Conservation (phyloP, 2,888 invertebrate species). For the Dasysyrphus albostriatus region DNA sequence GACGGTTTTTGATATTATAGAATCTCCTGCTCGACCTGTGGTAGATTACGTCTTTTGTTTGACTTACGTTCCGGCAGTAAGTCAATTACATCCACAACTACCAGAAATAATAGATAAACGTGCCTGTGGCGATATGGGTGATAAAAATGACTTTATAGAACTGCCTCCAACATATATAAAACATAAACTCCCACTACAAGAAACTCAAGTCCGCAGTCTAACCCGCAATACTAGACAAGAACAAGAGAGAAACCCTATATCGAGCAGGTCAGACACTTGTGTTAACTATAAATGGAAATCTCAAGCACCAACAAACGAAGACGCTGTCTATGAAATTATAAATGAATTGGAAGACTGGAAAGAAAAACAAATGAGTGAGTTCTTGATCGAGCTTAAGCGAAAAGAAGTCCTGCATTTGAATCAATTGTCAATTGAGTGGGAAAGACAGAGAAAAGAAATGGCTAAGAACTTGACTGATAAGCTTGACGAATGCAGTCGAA, state of each 20-base stretch:
- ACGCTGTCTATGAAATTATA: constrained; percentile 84
- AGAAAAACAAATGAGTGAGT: constrained; percentile 87
- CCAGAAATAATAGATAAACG: constrained; percentile 54
- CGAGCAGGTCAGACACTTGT: constrained; percentile 14
- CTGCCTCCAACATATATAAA: constrained; percentile 57
- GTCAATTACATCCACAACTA: neutral
- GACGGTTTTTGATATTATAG: constrained; percentile 49
- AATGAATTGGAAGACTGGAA: constrained; percentile 91
- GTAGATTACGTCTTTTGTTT: constrained; percentile 49
- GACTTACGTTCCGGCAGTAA: constrained; percentile 77
- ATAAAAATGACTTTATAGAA: constrained; percentile 45
- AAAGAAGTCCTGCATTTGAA: constrained; percentile 86
- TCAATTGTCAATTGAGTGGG: constrained; percentile 86
- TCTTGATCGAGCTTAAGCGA: constrained; percentile 86
- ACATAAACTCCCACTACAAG: neutral
- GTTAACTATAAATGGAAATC: constrained; percentile 5
- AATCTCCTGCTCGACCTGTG: constrained; percentile 29
- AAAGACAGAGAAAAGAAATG: constrained; percentile 85
- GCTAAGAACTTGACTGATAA: constrained; percentile 86
- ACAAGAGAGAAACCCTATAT: neutral
- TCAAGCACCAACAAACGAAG: neutral
- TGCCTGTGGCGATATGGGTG: constrained; percentile 71
- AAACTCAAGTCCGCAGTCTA: constrained; percentile 1
- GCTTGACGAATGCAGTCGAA: constrained; percentile 86
- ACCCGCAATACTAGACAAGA: neutral